phyloP scores from a whole-genome alignment of 2,113 vertebrate genomes.

The Cyprinodon variegatus region DNA sequence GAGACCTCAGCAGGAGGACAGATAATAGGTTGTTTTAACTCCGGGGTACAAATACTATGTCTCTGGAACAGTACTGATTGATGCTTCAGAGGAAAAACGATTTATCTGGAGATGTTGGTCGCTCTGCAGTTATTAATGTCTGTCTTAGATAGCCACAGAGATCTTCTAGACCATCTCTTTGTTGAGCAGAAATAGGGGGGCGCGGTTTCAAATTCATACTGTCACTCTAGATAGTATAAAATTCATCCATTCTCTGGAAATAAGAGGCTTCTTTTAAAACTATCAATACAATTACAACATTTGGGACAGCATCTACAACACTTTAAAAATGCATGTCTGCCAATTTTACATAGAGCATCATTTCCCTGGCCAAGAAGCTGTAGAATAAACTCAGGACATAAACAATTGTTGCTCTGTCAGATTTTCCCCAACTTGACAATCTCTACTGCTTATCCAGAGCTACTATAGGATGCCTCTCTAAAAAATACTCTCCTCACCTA shows the following conservation, averaged over 20 bases:
- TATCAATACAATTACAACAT: background rate
- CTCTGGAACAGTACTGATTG: constrained; percentile 53
- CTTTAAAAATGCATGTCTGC: too few relatives aligned
- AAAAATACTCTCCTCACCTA: background rate
- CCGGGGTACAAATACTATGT: constrained; percentile 34
- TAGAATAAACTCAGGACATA: background rate
- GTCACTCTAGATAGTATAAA: constrained; percentile 38
- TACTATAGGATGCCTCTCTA: background rate
- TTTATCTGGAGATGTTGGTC: constrained; percentile 44
- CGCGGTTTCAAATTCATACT: constrained; percentile 39
- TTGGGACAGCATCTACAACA: too few relatives aligned
- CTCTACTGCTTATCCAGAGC: background rate
- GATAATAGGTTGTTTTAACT: constrained; percentile 52
- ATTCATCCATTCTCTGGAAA: constrained; percentile 50
- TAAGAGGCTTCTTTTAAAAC: constrained; percentile 2
- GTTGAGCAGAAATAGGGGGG: constrained; percentile 18
- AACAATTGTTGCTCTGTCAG: background rate
- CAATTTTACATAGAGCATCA: background rate
- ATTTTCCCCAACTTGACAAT: background rate
- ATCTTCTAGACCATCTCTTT: constrained; percentile 43
- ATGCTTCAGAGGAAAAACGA: constrained; percentile 55
- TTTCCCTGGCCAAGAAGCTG: too few relatives aligned
- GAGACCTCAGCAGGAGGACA: constrained; percentile 39
- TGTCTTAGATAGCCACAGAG: constrained; percentile 29
- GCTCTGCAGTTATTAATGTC: constrained; percentile 48